These are phyloP conservation scores for Dromiciops gliroides DNA, from an alignment of 2,113 vertebrate species.

Conservation along the genomic window DNA sequence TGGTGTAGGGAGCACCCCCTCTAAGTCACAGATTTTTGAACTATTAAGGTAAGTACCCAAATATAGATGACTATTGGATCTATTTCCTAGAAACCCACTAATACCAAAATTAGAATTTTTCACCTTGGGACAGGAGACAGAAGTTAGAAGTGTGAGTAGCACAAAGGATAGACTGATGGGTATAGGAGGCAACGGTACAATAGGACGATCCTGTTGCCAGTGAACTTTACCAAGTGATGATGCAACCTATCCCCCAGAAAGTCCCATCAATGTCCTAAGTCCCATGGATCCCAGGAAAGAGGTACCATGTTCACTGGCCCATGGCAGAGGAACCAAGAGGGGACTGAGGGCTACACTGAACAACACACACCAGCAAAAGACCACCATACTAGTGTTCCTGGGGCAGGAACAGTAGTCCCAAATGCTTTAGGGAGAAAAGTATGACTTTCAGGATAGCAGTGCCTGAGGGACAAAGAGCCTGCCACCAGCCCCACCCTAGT, in stretches of 20 bases:
- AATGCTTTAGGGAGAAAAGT: not conserved
- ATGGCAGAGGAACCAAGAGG: not conserved
- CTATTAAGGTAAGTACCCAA: not conserved
- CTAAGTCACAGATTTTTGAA: not conserved
- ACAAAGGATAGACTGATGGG: not conserved
- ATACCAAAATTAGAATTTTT: not conserved
- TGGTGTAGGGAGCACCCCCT: not conserved
- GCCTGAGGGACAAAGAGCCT: not conserved
- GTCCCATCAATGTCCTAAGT: not conserved
- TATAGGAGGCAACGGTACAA: not conserved
- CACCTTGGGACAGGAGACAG: not conserved
- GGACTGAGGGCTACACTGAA: not conserved
- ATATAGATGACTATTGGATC: not conserved
- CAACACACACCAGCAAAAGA: not conserved
- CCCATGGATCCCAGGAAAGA: not conserved
- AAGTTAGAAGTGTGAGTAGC: not conserved
- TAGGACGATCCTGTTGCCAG: not conserved
- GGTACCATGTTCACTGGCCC: not conserved
- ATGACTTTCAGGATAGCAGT: not conserved
- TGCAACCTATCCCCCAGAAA: not conserved
- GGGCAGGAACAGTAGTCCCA: not conserved
- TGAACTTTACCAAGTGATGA: not conserved
- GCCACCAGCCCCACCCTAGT: not conserved
- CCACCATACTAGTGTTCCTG: not conserved
- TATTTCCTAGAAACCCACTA: not conserved